A percentile compares a stretch with the other conserved stretches of the same genome.
Evolutionary conservation across 1,140 invertebrate genomes (phyloP).

Genomic region (Sogatella furcifera): DNA sequence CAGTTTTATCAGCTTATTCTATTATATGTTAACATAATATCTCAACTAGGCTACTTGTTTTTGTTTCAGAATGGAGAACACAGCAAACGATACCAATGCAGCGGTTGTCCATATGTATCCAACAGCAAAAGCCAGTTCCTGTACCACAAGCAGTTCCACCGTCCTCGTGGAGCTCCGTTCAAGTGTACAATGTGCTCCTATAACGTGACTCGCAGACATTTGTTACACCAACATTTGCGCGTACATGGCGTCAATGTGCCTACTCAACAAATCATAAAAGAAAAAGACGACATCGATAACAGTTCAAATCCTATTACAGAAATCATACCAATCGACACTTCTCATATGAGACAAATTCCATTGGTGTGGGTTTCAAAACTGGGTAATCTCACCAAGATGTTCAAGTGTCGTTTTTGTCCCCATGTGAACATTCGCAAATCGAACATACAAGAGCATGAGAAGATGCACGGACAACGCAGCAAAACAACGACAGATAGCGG

Average conservation of each 20-base stretch:
- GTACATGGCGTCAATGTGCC: constrained; percentile 51
- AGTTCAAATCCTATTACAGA: background rate
- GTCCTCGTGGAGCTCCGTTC: constrained; percentile 55
- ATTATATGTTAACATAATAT: too few relatives aligned
- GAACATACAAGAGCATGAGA: constrained; percentile 76
- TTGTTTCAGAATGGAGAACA: constrained; percentile 1
- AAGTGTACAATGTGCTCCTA: constrained; percentile 73
- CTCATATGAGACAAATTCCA: constrained; percentile 38
- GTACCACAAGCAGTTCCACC: constrained; percentile 73
- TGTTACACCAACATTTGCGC: constrained; percentile 65
- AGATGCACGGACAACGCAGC: constrained; percentile 57
- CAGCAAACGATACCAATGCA: constrained; percentile 34
- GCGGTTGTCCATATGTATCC: constrained; percentile 64
- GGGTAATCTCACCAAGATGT: constrained; percentile 68
- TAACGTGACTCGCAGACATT: constrained; percentile 65
- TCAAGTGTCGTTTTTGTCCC: constrained; percentile 74
- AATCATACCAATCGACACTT: constrained; percentile 12
- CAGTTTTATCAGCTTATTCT: too few relatives aligned
- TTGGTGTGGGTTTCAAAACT: constrained; percentile 58
- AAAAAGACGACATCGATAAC: background rate
- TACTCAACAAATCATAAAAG: background rate
- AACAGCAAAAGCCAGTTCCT: constrained; percentile 74
- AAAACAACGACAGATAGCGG: background rate
- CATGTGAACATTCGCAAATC: constrained; percentile 66
- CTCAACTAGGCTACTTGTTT: too few relatives aligned